These are phyloP conservation scores for Ectemnius cavifrons DNA, from an alignment of 2,888 invertebrate genomes.

Conservation along the genomic window DNA sequence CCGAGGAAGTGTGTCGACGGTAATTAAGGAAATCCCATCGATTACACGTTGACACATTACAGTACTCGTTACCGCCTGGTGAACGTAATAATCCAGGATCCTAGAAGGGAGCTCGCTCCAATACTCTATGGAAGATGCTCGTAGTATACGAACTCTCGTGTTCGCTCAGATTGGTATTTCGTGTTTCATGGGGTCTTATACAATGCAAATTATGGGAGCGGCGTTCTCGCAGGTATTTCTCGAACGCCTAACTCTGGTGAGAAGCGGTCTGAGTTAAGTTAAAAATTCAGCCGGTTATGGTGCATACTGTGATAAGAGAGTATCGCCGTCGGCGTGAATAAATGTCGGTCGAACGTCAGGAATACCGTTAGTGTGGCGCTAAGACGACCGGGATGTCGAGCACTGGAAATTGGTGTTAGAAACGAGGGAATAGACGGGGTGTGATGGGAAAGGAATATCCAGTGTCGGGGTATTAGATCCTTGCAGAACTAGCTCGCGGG, in stretches of 20 bases:
- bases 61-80: not conserved
- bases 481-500: not conserved
- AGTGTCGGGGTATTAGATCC: constrained; percentile 4
- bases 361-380: constrained; percentile 46
- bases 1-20: constrained; percentile 51
- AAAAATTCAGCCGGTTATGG: constrained; percentile 4
- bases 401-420: constrained; percentile 33
- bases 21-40: constrained; percentile 51
- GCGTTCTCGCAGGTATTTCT: not conserved
- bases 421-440: constrained; percentile 29
- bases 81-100: too few species aligned
- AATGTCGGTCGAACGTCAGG: constrained; percentile 24
- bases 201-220: too few species aligned
- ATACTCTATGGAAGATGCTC: too few species aligned
- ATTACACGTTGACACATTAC: constrained; percentile 35
- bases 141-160: too few species aligned
- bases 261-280: not conserved
- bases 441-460: constrained; percentile 15
- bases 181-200: too few species aligned
- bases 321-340: constrained; percentile 4
- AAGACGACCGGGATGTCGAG: constrained; percentile 35
- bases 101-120: too few species aligned
- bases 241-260: too few species aligned
- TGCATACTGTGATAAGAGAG: constrained; percentile 11
- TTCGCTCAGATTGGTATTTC: too few species aligned